Conservation (phyloP, 2,888 invertebrate species). For the Blera fallax region DNA sequence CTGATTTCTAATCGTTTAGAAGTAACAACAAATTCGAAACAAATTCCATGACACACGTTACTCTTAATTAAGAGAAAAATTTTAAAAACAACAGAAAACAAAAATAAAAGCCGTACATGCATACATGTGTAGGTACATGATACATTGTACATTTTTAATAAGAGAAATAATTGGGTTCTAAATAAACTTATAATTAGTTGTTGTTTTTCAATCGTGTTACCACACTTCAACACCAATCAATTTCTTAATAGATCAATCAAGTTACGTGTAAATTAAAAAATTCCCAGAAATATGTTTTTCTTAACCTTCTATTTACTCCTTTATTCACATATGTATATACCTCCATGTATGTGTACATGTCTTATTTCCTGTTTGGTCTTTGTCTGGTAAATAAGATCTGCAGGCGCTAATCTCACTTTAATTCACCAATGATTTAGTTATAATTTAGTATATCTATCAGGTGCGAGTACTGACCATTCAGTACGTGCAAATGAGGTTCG, state of each 20-base stretch:
- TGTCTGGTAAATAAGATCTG: background rate
- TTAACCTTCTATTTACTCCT: background rate
- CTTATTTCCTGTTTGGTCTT: constrained; percentile 7
- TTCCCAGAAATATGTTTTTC: constrained; percentile 19
- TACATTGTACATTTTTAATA: background rate
- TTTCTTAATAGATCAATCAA: background rate
- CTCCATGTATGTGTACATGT: too few relatives aligned
- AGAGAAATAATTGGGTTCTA: background rate
- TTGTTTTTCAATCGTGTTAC: background rate
- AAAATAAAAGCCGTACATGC: background rate
- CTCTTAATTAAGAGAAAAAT: background rate
- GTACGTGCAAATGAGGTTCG: background rate
- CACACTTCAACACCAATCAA: background rate
- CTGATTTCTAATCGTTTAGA: too few relatives aligned
- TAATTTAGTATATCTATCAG: constrained; percentile 20
- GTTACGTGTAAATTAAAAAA: constrained; percentile 9
- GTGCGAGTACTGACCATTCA: background rate
- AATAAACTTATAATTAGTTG: background rate
- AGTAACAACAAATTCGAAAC: background rate
- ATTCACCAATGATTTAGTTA: constrained; percentile 22
- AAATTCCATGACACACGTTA: background rate
- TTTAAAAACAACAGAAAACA: background rate
- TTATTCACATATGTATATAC: background rate
- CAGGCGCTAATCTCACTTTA: background rate
- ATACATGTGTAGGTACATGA: background rate